phyloP scores from a whole-genome alignment of 2,888 invertebrate genomes.

The Strigamia maritima region DNA sequence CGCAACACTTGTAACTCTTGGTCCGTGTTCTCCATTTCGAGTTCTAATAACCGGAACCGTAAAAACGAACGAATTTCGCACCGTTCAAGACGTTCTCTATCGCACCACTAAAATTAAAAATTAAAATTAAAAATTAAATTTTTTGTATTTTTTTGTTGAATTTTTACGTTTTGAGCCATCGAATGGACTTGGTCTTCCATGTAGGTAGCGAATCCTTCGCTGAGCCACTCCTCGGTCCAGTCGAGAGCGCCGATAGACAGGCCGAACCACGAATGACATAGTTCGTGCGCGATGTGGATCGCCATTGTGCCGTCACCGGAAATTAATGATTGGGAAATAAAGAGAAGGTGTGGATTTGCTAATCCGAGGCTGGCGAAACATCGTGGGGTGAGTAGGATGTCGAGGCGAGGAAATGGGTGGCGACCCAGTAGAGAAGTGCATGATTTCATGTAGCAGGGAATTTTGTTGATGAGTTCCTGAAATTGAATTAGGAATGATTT shows the following conservation, averaged over 20 bases:
- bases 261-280: slow-evolving; percentile 56
- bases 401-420: slow-evolving; percentile 51
- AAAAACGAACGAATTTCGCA: slow-evolving; percentile 45
- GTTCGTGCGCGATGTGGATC: slow-evolving; percentile 51
- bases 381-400: slow-evolving; percentile 51
- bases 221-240: slow-evolving; percentile 56
- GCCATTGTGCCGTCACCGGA: slow-evolving; percentile 48
- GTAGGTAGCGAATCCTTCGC: slow-evolving; percentile 55
- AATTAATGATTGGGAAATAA: slow-evolving; percentile 52
- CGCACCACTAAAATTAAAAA: slow-evolving; percentile 39
- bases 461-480: not conserved
- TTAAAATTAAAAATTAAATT: not conserved
- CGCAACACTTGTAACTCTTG: slow-evolving; percentile 50
- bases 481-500: not conserved
- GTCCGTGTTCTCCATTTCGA: slow-evolving; percentile 48
- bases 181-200: slow-evolving; percentile 52
- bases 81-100: slow-evolving; percentile 41
- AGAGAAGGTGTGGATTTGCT: slow-evolving; percentile 51
- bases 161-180: slow-evolving; percentile 45
- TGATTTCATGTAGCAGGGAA: not conserved
- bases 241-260: slow-evolving; percentile 53
- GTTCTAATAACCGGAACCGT: slow-evolving; percentile 45
- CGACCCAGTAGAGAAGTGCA: slow-evolving; percentile 47
- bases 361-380: slow-evolving; percentile 47
- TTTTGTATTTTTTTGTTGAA: slow-evolving; percentile 2